A percentile compares a stretch with the other conserved stretches of the same genome.
These are phyloP conservation scores for Drosophila anceps DNA, from an alignment of 2,888 invertebrate genomes.

Conservation along the genomic window DNA sequence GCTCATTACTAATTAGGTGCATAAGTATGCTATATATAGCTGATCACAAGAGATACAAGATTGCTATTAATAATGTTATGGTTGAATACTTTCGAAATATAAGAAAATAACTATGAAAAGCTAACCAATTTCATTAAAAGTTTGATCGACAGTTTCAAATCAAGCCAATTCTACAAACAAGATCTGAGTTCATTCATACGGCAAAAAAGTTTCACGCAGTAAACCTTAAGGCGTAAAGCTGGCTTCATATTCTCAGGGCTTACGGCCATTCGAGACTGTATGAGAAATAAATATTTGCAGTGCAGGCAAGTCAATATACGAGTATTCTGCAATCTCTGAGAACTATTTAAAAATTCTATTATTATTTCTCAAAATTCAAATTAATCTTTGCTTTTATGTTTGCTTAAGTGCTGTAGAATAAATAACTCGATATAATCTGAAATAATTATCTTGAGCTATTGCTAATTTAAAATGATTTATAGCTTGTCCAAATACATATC, in stretches of 20 bases:
- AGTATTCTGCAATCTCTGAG: background rate
- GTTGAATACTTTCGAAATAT: too few relatives aligned
- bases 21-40: conserved; percentile 2
- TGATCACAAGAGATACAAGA: background rate
- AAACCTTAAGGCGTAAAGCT: background rate
- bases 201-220: conserved; percentile 1
- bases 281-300: conserved; percentile 5
- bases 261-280: background rate
- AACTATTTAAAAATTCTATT: background rate
- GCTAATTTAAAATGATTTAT: conserved; percentile 3
- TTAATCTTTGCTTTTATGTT: background rate
- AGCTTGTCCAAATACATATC: conserved; percentile 1
- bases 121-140: background rate
- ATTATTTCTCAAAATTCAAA: background rate
- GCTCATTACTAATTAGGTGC: conserved; percentile 32
- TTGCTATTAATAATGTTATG: background rate
- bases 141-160: too few relatives aligned
- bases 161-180: background rate
- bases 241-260: background rate
- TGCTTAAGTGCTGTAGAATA: background rate
- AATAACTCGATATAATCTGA: background rate
- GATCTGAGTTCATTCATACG: conserved; percentile 1
- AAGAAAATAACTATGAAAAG: too few relatives aligned
- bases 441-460: conserved; percentile 10
- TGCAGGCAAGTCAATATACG: background rate